Evolutionary conservation across 2,113 vertebrate genomes (phyloP).

Genomic region (Phalacrocorax aristotelis): DNA sequence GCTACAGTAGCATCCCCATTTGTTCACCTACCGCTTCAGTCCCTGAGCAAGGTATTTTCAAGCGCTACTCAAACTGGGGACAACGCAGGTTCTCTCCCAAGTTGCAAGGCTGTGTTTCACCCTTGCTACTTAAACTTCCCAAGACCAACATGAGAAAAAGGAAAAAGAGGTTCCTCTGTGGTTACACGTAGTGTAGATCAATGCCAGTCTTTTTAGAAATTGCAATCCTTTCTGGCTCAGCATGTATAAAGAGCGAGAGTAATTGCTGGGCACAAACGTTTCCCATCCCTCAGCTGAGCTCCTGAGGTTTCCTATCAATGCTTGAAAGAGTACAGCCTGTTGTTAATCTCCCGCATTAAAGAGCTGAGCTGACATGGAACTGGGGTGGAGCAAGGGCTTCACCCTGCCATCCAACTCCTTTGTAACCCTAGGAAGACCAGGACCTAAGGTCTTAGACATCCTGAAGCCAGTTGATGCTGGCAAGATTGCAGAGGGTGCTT

Average conservation of each 20-base stretch:
- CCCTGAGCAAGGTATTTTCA: background rate
- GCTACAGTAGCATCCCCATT: background rate
- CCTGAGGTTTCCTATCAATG: background rate
- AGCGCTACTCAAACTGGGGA: background rate
- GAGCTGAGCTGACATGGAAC: background rate
- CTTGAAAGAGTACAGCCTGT: background rate
- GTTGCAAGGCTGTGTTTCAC: background rate
- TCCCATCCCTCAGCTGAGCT: background rate
- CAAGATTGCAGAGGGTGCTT: background rate
- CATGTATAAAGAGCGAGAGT: background rate
- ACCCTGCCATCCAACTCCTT: background rate
- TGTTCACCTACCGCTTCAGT: background rate
- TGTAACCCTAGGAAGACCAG: background rate
- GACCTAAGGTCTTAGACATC: background rate
- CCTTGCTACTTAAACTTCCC: background rate
- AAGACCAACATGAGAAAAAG: fast-evolving
- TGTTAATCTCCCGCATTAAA: background rate
- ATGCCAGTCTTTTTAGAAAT: background rate
- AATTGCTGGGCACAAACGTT: background rate
- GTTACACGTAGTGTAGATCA: background rate
- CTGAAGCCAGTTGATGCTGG: background rate
- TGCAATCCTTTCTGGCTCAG: background rate
- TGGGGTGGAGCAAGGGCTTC: background rate
- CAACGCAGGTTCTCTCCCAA: background rate
- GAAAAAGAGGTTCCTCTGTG: background rate